Conservation (phyloP, 2,113 vertebrate genomes). For the Ovis aries region DNA sequence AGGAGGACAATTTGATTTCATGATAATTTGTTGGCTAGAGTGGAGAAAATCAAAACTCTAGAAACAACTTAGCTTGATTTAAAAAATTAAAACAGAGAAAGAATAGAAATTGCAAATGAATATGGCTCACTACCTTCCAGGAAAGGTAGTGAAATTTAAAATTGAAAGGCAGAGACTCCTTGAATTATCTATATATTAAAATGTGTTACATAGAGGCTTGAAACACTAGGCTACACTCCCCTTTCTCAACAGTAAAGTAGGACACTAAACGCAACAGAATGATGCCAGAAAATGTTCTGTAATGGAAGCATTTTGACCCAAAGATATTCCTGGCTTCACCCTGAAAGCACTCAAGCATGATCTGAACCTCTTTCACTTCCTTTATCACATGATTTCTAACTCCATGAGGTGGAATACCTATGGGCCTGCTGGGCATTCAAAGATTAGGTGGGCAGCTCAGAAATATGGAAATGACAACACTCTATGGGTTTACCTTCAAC, state of each 20-base stretch:
- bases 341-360: neutral
- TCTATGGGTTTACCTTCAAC: neutral
- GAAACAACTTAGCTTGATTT: neutral
- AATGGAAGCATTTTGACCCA: neutral
- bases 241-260: neutral
- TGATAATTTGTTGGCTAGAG: neutral
- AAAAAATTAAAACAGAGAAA: neutral
- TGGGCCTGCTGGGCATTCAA: neutral
- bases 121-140: neutral
- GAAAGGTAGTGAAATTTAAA: neutral
- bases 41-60: neutral
- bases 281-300: neutral
- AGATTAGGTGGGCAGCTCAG: neutral
- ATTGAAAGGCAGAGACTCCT: neutral
- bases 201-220: neutral
- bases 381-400: neutral
- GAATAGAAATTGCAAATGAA: neutral
- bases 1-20: neutral
- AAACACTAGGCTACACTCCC: neutral
- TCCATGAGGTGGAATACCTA: neutral
- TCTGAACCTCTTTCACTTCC: neutral
- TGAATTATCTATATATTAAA: neutral
- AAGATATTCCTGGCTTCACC: neutral
- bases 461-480: neutral
- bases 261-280: accelerated